phyloP scores from a whole-genome alignment of 2,113 vertebrate species.

The Ceuthmochares aereus region DNA sequence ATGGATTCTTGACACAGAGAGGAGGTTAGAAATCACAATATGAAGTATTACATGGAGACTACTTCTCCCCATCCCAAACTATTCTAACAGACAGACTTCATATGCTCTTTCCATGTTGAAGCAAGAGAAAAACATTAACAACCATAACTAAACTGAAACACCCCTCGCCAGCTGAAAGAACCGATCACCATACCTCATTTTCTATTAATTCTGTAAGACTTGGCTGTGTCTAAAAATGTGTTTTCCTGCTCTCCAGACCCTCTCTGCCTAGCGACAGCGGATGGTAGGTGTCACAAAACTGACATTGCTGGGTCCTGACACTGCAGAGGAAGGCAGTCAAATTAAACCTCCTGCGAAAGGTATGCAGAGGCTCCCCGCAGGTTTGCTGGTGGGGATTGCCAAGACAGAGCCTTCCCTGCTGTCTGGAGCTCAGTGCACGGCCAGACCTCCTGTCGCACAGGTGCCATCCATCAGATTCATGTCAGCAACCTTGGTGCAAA shows the following conservation, averaged over 20 bases:
- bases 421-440: accelerated
- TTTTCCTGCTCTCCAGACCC: background rate
- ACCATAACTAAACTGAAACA: background rate
- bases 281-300: background rate
- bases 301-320: background rate
- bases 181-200: background rate
- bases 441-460: background rate
- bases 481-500: background rate
- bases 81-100: background rate
- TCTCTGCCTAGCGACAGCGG: background rate
- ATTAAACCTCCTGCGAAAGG: background rate
- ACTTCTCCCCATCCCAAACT: background rate
- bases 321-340: background rate
- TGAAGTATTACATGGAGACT: background rate
- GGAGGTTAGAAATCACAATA: background rate
- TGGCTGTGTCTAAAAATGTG: background rate
- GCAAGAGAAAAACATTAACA: background rate
- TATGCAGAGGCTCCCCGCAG: background rate
- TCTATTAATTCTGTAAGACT: background rate
- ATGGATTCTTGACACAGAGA: background rate
- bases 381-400: background rate
- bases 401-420: background rate
- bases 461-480: accelerated
- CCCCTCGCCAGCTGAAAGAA: background rate
- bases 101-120: background rate